Evolutionary conservation across 2,797 vertebrate genomes (phyloP), one percentile per base, ranked within the genome.

Genomic region (Acanthornis magna): DNA sequence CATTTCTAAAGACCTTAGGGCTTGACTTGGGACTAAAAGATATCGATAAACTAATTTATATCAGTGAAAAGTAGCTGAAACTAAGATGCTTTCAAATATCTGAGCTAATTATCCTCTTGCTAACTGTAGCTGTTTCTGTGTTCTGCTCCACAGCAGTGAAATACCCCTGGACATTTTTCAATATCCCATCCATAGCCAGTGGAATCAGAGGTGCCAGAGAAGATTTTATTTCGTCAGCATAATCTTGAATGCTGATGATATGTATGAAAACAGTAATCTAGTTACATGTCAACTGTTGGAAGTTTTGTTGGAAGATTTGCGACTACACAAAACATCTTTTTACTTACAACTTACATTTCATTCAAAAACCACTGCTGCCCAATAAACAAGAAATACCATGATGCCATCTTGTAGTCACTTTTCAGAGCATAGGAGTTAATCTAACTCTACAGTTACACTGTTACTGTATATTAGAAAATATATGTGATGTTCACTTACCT

Each of bases 231-330:
- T 79, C 73, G 30, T 47, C 7, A 5, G 26, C 36, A 89, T 32
- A 71, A 40, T 61, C 85, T 88, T 40, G 55, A 81, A 40, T 87
- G 87, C 34, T 92, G 71, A 61, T 85, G 71, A 29, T 57, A 38
- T 40, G 34, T 42, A 75, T 70, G 71, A 76, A 88, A 91, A 84
- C 27, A 78, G 74, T 68, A 66, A 89, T 86, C 48, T 70, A 70
- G 48, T 77, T 85, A 38, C 16, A 17, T 25, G 22, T 68, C 79
- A 85, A 2, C 30, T 50, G 10, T 23, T 88, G 62, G 38, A 86
- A 81, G 36, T 65, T 85, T 82, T 88, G 43, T 80, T 85, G 47
- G 25, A 80, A 93, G 70, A 88, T 89, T 88, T 93, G 85, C 65
- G 76, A 16, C 54, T 81, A 70, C 7, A 16, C 3, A 2, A 81